Conservation (phyloP, 2,888 invertebrate genomes). For the Leptogaster cylindrica region DNA sequence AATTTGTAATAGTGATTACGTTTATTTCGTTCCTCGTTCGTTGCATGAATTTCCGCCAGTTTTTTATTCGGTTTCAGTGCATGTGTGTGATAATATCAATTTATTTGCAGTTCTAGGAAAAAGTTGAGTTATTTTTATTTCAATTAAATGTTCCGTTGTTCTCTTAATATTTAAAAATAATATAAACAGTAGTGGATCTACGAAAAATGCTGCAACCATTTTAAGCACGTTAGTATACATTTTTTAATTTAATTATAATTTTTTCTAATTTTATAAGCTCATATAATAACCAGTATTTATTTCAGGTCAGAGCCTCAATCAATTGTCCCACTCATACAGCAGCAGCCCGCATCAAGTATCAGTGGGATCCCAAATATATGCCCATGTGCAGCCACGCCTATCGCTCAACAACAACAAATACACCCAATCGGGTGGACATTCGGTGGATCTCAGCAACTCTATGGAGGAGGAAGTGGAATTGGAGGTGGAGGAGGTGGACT, state of each 20-base stretch:
- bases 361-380: constrained; percentile 62
- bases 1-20: too few species aligned
- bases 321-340: constrained; percentile 62
- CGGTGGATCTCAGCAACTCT: constrained; percentile 63
- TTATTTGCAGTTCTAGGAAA: not conserved
- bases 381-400: constrained; percentile 59
- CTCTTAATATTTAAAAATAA: constrained; percentile 8
- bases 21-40: constrained; percentile 2
- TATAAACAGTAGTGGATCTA: not conserved
- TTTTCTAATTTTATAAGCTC: not conserved
- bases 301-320: constrained; percentile 60
- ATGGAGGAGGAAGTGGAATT: constrained; percentile 59
- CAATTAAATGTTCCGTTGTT: constrained; percentile 18
- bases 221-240: constrained; percentile 42
- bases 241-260: constrained; percentile 4
- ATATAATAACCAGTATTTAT: constrained; percentile 9
- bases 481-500: constrained; percentile 61
- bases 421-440: constrained; percentile 59
- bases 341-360: constrained; percentile 61
- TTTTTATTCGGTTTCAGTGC: constrained; percentile 14
- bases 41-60: constrained; percentile 15
- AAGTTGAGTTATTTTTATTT: constrained; percentile 12
- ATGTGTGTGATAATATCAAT: constrained; percentile 23
- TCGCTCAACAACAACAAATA: constrained; percentile 58
- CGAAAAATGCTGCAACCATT: not conserved